Conservation (phyloP, 2,888 invertebrate genomes). For the Lasioglossum zephyrum region DNA sequence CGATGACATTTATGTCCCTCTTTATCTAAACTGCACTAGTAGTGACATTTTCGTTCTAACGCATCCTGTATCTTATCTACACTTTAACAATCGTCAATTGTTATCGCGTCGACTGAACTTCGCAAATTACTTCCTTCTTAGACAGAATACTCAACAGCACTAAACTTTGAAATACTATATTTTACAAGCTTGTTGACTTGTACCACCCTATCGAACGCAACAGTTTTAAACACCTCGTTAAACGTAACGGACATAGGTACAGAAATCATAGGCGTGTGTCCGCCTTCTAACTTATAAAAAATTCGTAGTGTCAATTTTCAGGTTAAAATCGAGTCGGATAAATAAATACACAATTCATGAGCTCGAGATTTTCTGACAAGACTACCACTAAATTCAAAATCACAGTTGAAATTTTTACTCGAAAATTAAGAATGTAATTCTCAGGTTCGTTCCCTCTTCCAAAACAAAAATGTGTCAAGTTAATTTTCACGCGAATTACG, state of each 20-base stretch:
- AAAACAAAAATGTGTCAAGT: neutral
- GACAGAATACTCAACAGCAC: neutral
- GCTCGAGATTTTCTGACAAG: neutral
- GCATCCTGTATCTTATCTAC: neutral
- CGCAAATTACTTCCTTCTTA: neutral
- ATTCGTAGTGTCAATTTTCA: neutral
- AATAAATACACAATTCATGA: neutral
- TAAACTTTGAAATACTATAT: neutral
- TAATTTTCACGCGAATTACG: neutral
- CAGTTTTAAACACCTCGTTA: neutral
- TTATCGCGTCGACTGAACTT: neutral
- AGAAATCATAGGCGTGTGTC: neutral
- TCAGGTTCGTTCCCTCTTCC: neutral
- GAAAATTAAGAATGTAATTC: neutral
- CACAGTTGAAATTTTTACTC: neutral
- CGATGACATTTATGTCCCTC: neutral
- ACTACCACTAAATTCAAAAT: neutral
- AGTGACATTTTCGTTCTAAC: constrained; percentile 7
- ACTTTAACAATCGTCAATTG: neutral
- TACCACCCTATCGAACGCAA: neutral
- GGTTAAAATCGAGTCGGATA: neutral
- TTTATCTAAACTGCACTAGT: neutral
- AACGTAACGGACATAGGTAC: neutral
- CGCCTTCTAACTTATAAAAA: neutral
- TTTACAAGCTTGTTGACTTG: neutral